Evolutionary conservation across 2,113 vertebrate genomes (phyloP), one percentile per base, ranked within the genome.

Genomic region (Anser cygnoides): DNA sequence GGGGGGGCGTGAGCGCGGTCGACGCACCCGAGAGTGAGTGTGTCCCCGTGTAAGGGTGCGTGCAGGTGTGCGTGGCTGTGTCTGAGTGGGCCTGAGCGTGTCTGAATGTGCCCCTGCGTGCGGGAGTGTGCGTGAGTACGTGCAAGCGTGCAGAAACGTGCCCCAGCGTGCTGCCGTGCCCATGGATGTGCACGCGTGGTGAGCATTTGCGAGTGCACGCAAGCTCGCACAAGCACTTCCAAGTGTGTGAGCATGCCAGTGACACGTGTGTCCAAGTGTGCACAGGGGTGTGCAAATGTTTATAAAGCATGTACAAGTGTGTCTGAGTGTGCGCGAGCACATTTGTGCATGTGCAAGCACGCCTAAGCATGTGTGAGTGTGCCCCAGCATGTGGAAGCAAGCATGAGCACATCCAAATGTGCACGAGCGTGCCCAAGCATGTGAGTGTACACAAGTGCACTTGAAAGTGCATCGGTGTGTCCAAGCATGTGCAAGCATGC

Each of bases 201-300:
- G 37, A n/a, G 17, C 13, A 1, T 22, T 37, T 1, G 26, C 35
- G 19, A 5, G 54, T 12, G 2, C 8, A 25, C 11, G 2, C 7
- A 23, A 16, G 31, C 14, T 2, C 10, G 33, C 26, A 33, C 10
- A 2, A 71, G 35, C n/a, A 1, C 43, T 26, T 33, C 66, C 21
- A 5, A 26, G 33, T 3, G 9, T n/a, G 18, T 9, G 3, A 16
- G 35, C 46, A 6, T 49, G 19, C 5, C 46, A 22, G 46, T 49
- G 41, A 43, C 18, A 4, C 0, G 1, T 8, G 9, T 4, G 3
- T 20, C 0, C 3, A 29, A 35, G 25, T 12, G 4, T 2, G 15
- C 11, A 35, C 23, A 23, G 10, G n/a, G 1, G 8, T 11, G n/a
- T 18, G 6, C 18, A 10, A 11, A 35, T 1, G 2, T 33, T 28